Base-by-base conservation (phyloP, 2,113 vertebrate genomes). In the Castor canadensis region DNA sequence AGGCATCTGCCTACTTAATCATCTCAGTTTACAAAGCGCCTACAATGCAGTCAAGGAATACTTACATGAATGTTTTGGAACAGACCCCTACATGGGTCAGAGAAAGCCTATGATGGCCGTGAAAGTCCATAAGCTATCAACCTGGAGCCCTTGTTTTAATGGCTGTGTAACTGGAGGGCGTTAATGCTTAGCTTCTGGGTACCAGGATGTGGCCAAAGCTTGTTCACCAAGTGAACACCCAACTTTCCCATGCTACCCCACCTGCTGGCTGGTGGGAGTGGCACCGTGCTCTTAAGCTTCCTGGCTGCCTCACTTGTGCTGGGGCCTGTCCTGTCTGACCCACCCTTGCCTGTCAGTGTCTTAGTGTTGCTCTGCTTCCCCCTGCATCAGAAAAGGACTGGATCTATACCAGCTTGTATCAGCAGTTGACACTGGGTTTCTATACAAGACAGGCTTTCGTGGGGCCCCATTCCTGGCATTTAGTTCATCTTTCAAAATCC, bases 191-290 rank as follows among this genome's bases (percentile, higher is more conserved):
- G 60, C 84, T 76, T 81, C 85, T 95, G 85, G 89, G 94, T 30
- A 71, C 87, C 92, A 94, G 94, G 67, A 95, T 86, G 81, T 69
- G 54, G 56, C 93, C 66, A 38, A 12, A n/a, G n/a, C 75, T 43
- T 79, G 60, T 77, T 85, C 62, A 64, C 72, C 47, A 35, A n/a
- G 32, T 20, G 43, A 52, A 40, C 22, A 30, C 52, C 67, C n/a
- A 6, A 84, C 83, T 83, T 62, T 82, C 49, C 86, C 69, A 6
- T 9, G 26, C 45, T 30, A 19, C 20, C 8, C 43, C 47, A 28
- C 20, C 9, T 49, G 32, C 87, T 92, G 71, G 58, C 89, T 43
- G 81, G 52, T 10, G 5, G 32, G 8, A 28, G n/a, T 81, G 72
- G 64, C 28, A 0, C 67, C 6, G 8, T 8, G 35, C 16, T 8